Percentiles rank a stretch among this genome's conserved stretches.
These are phyloP conservation scores for Bombyx mori DNA, from an alignment of 1,140 invertebrate genomes.

Conservation along the genomic window ASM3026992v2 NC_085125.1:5325501-5326000, in stretches of 20 bases:
- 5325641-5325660: too few species aligned
- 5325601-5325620: too few species aligned
- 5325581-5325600: too few species aligned
- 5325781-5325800: not conserved
- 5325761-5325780: not conserved
- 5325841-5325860: conserved; percentile 8
- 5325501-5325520: too few species aligned
- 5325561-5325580: too few species aligned
- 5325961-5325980: conserved; percentile 14
- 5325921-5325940: conserved; percentile 21
- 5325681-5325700: not conserved
- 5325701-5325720: not conserved
- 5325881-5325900: conserved; percentile 4
- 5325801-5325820: not conserved
- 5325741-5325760: conserved; percentile 5
- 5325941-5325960: conserved; percentile 24
- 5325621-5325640: too few species aligned
- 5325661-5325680: not conserved
- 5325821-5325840: not conserved
- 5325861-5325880: not conserved
- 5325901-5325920: conserved; percentile 25
- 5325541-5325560: too few species aligned
- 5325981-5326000: conserved; percentile 7
- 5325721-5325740: not conserved
- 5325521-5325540: too few species aligned